Conservation (phyloP, 1,140 invertebrate species). For the Liolophura sinensis region DNA sequence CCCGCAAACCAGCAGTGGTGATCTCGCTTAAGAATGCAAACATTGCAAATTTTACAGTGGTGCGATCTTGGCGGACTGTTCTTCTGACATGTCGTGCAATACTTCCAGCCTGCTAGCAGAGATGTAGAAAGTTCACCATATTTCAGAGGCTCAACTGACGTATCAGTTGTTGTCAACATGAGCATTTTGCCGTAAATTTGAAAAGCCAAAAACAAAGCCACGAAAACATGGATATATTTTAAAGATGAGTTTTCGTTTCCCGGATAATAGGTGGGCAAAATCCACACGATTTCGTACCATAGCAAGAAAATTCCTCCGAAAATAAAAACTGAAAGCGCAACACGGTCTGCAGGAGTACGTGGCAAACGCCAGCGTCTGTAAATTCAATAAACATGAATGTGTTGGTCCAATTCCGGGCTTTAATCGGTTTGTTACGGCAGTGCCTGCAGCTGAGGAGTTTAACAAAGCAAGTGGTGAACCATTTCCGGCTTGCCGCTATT, state of each 20-base stretch:
- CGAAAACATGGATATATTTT: slow-evolving; percentile 15
- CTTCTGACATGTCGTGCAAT: slow-evolving; percentile 29
- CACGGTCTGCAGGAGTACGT: slow-evolving; percentile 1
- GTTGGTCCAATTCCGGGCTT: too few species aligned
- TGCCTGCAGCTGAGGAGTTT: too few species aligned
- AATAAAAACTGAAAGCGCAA: slow-evolving; percentile 16
- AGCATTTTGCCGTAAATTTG: slow-evolving; percentile 37
- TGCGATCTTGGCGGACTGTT: slow-evolving; percentile 65
- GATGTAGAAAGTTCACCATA: neutral
- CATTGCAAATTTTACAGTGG: slow-evolving; percentile 82
- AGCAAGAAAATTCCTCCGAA: slow-evolving; percentile 32
- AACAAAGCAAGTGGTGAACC: too few species aligned
- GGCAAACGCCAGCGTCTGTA: slow-evolving; percentile 10
- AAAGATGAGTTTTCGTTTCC: neutral
- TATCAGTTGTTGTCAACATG: slow-evolving; percentile 26
- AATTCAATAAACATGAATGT: too few species aligned
- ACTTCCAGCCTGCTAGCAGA: slow-evolving; percentile 23
- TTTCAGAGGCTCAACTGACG: slow-evolving; percentile 11
- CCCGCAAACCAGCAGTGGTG: slow-evolving; percentile 94
- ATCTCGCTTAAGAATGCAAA: slow-evolving; percentile 87
- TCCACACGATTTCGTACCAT: slow-evolving; percentile 30
- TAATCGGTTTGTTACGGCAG: too few species aligned
- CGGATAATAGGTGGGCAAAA: slow-evolving; percentile 25
- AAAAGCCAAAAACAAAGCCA: slow-evolving; percentile 17
- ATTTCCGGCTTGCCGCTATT: too few species aligned